Evolutionary conservation across 2,888 invertebrate species (phyloP).

Genomic region (Brenthis hecate): DNA sequence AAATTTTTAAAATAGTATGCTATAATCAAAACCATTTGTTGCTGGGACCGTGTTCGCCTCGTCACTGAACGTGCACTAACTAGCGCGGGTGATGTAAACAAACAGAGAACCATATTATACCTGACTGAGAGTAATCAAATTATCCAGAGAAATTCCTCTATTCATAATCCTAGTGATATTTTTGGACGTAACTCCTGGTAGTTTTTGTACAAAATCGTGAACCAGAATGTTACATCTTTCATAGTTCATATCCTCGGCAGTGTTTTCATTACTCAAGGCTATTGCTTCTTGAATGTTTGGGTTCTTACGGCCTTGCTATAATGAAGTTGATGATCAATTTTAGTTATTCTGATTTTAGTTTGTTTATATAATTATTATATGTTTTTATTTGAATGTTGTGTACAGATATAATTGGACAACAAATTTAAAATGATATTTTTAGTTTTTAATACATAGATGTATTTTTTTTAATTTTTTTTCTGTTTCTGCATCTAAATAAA

Average conservation of each 20-base stretch:
- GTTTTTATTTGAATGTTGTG: too few relatives aligned
- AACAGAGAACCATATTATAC: constrained; percentile 52
- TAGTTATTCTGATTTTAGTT: neutral
- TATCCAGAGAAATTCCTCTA: constrained; percentile 86
- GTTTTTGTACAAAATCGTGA: constrained; percentile 91
- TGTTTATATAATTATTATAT: too few relatives aligned
- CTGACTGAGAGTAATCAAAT: constrained; percentile 82
- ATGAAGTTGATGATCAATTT: constrained; percentile 2
- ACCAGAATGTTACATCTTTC: constrained; percentile 88
- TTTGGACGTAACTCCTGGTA: constrained; percentile 94
- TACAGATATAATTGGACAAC: too few relatives aligned
- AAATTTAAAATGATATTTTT: too few relatives aligned
- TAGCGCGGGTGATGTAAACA: too few relatives aligned
- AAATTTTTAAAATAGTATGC: too few relatives aligned
- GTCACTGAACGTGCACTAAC: too few relatives aligned
- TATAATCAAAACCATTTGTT: too few relatives aligned
- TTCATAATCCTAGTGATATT: constrained; percentile 91
- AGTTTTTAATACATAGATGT: too few relatives aligned
- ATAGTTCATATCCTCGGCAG: constrained; percentile 78
- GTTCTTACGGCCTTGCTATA: constrained; percentile 89
- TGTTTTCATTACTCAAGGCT: constrained; percentile 87
- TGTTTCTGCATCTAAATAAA: too few relatives aligned
- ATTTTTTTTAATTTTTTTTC: too few relatives aligned
- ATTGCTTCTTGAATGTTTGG: constrained; percentile 89
- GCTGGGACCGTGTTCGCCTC: too few relatives aligned